A percentile compares a stretch with the other conserved stretches of the same genome.
These are phyloP conservation scores for Calliphora vomitoria DNA, from an alignment of 2,888 invertebrate species.

Conservation along the genomic window DNA sequence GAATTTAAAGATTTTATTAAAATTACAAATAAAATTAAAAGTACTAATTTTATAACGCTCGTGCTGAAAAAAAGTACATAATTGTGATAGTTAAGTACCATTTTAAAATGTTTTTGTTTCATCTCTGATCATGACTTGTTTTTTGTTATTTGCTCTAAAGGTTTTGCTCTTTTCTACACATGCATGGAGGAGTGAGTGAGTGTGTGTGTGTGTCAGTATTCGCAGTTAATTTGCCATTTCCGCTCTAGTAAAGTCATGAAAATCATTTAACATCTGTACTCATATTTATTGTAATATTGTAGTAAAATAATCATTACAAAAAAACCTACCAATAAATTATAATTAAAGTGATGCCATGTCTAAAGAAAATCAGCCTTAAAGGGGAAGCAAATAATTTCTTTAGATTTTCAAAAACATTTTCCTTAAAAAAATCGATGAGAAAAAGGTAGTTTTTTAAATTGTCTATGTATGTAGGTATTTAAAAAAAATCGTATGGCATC, in stretches of 20 bases:
- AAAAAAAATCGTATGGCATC: conserved; percentile 1
- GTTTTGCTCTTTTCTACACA: not conserved
- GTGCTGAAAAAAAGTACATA: too few relatives aligned
- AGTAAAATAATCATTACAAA: conserved; percentile 29
- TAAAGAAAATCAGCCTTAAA: not conserved
- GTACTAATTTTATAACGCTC: too few relatives aligned
- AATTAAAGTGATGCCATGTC: not conserved
- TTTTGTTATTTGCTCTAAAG: not conserved
- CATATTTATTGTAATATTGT: conserved; percentile 57
- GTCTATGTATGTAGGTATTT: too few relatives aligned
- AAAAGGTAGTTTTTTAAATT: too few relatives aligned
- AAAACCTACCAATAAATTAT: conserved; percentile 33
- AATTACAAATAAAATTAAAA: too few relatives aligned
- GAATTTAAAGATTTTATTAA: too few relatives aligned
- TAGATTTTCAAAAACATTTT: too few relatives aligned
- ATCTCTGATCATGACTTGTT: not conserved
- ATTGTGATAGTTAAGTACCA: too few relatives aligned
- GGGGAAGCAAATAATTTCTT: too few relatives aligned
- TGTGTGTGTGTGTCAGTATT: not conserved
- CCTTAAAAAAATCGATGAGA: too few relatives aligned
- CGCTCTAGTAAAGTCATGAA: conserved; percentile 72
- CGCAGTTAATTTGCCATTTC: conserved; percentile 73
- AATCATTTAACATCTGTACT: conserved; percentile 72
- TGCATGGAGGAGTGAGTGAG: not conserved
- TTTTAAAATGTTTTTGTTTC: not conserved